Evolutionary conservation across 1,140 invertebrate genomes (phyloP), one percentile per base, ranked within the genome.

Genomic region (Saxidomus purpurata): DNA sequence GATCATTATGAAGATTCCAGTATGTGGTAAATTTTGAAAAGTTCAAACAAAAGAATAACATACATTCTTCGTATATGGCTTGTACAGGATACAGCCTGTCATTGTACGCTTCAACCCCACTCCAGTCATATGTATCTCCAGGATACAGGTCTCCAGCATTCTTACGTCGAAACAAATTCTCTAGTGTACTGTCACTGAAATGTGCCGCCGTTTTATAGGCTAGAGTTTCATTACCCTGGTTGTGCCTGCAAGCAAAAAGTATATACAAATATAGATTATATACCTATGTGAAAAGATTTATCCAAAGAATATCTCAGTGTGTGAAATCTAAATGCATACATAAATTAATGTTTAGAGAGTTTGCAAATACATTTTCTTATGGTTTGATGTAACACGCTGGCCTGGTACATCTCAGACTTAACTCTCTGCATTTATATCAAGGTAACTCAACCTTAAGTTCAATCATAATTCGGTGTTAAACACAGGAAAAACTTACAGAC

Each of bases 161-260:
- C 0, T 2, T 61, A 87, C 85, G 85, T 31, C 71, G 69, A 40
- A 87, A 87, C 34, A 79, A 25, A 43, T 87, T 87, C 31, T 87
- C 49, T 25, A 61, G n/a, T 22, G 71, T 63, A 28, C 49, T 79
- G 59, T 63, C 74, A 67, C 0, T 63, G 28, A 52, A 74, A 36
- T 67, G 34, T 34, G 0, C 52, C 25, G 49, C 15, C 0, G 59
- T 52, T n/a, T 43, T 36, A 63, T 87, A 87, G 15, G 28, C 0
- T 38, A 83, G 0, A 9, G 76, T 77, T 36, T 87, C 85, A 63
- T 77, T 47, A 8, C 85, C 85, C n/a, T 77, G 49, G 47, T 87
- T 76, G 40, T 87, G 85, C 85, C 85, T 87, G 85, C 0, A 79
- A 87, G n/a, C n/a, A n/a, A n/a, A n/a, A n/a, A n/a, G n/a, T n/a